Conservation (phyloP, 2,113 vertebrate genomes). For the Pomatostomus ruficeps region DNA sequence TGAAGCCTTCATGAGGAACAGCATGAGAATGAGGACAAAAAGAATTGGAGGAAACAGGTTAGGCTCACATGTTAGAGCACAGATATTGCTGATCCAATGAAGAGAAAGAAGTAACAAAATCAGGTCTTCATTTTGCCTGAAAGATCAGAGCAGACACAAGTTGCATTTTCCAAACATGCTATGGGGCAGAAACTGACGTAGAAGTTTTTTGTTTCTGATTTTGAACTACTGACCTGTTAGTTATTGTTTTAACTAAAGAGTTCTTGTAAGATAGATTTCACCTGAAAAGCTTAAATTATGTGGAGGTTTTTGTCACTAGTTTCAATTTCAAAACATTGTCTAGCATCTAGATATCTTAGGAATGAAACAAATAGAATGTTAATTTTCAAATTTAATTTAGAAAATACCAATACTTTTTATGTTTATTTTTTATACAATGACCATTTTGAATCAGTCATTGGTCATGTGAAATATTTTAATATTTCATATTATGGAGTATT, state of each 20-base stretch:
- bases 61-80: background rate
- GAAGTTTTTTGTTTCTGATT: background rate
- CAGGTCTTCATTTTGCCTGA: background rate
- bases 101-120: background rate
- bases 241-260: background rate
- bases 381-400: background rate
- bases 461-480: background rate
- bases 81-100: background rate
- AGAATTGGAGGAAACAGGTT: background rate
- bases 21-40: background rate
- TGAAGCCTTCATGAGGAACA: background rate
- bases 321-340: background rate
- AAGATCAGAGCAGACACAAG: background rate
- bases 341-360: background rate
- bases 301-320: background rate
- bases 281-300: background rate
- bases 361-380: background rate
- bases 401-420: background rate
- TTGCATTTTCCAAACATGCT: background rate
- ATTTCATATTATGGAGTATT: background rate
- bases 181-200: background rate
- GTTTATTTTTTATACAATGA: background rate
- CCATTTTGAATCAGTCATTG: background rate
- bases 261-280: background rate
- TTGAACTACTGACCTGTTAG: background rate